A percentile compares a stretch with the other conserved stretches of the same genome.
phyloP scores from a whole-genome alignment of 2,797 vertebrate genomes.

The Parauchenoglanis ngamensis region DNA sequence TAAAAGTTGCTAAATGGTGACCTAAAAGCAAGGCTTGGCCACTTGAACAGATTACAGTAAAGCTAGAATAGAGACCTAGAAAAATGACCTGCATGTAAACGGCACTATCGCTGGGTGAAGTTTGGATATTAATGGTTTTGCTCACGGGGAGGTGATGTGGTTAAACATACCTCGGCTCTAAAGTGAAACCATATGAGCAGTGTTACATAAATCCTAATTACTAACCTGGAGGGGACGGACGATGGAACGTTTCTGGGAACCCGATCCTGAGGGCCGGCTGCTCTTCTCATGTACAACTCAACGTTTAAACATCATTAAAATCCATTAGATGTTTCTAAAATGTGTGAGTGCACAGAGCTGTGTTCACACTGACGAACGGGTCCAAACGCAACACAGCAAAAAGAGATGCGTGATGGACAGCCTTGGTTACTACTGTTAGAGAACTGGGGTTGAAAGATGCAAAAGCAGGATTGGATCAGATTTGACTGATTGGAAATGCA shows the following conservation, averaged over 20 bases:
- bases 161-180: conserved; percentile 25
- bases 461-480: not conserved
- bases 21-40: not conserved
- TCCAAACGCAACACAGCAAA: not conserved
- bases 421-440: not conserved
- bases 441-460: not conserved
- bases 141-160: conserved; percentile 24
- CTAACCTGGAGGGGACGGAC: not conserved
- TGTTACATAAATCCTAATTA: conserved; percentile 37
- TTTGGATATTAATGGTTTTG: not conserved
- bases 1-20: not conserved
- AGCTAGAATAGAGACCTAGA: too few species aligned
- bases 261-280: conserved; percentile 1
- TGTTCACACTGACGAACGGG: not conserved
- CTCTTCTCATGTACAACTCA: not conserved
- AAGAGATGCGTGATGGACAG: not conserved
- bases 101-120: not conserved
- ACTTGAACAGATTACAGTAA: too few species aligned
- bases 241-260: conserved; percentile 19
- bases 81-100: not conserved
- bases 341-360: not conserved
- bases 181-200: conserved; percentile 37
- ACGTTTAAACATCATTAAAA: not conserved
- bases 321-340: not conserved
- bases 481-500: not conserved